Evolutionary conservation across 2,797 vertebrate species (phyloP).

Genomic region (Epinephelus coioides): DNA sequence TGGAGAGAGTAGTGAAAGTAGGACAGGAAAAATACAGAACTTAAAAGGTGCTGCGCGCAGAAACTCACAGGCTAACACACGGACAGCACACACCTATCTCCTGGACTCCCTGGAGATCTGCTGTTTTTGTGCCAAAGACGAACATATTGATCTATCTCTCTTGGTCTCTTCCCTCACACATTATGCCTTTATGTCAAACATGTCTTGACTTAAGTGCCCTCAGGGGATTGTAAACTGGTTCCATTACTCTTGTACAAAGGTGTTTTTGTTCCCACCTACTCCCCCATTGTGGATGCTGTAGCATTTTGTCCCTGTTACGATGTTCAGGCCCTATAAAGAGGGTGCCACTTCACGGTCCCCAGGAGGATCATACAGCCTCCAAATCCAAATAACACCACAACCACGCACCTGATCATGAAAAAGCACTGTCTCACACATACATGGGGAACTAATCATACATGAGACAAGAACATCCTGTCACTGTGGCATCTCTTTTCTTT

Average conservation of each 20-base stretch:
- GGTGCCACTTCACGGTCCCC: constrained; percentile 10
- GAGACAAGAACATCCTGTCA: not conserved
- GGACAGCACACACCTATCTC: constrained; percentile 20
- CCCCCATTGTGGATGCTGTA: not conserved
- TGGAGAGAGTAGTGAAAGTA: constrained; percentile 65
- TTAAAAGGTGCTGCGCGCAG: constrained; percentile 31
- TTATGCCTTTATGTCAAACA: constrained; percentile 18
- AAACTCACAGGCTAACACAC: constrained; percentile 23
- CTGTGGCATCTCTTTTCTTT: not conserved
- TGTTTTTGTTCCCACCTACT: not conserved
- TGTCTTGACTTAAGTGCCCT: constrained; percentile 16
- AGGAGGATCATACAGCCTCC: constrained; percentile 3
- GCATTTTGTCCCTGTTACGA: constrained; percentile 11
- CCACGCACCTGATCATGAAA: not conserved
- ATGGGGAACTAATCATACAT: not conserved
- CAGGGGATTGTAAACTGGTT: constrained; percentile 16
- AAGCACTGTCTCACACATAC: not conserved
- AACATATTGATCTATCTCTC: constrained; percentile 30
- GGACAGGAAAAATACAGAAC: constrained; percentile 59
- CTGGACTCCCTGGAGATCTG: constrained; percentile 1
- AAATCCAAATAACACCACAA: constrained; percentile 31
- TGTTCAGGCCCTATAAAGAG: constrained; percentile 13
- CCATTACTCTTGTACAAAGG: not conserved
- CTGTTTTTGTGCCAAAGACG: constrained; percentile 18
- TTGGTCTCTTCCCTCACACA: not conserved